phyloP scores from a whole-genome alignment of 2,113 vertebrate genomes.

The Lasiurus borealis region DNA sequence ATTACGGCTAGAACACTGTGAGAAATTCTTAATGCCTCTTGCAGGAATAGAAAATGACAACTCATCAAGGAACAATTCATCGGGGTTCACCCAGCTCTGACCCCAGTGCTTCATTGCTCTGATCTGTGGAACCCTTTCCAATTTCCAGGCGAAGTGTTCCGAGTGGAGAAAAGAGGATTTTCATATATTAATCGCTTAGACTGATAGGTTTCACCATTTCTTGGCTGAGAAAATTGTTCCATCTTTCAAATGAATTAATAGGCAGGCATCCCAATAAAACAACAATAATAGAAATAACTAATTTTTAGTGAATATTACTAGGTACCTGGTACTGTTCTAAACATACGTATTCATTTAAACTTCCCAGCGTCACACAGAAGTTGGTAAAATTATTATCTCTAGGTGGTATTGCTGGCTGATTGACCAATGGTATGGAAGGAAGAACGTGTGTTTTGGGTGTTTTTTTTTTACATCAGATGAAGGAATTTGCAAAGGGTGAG shows the following conservation, averaged over 20 bases:
- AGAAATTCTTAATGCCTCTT: slow-evolving; percentile 77
- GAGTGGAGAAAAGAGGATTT: slow-evolving; percentile 60
- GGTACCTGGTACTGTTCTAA: not conserved
- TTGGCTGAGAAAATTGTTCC: slow-evolving; percentile 48
- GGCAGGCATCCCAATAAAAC: slow-evolving; percentile 21
- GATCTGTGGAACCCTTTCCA: slow-evolving; percentile 59
- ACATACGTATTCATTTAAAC: not conserved
- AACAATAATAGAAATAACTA: slow-evolving; percentile 15
- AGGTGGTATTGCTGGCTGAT: not conserved
- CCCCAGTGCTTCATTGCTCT: slow-evolving; percentile 54
- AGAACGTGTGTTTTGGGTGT: not conserved
- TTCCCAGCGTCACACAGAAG: not conserved
- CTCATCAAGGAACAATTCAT: slow-evolving; percentile 77
- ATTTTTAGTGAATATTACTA: not conserved
- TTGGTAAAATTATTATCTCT: not conserved
- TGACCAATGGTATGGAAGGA: not conserved
- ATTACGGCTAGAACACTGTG: slow-evolving; percentile 65
- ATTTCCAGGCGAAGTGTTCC: slow-evolving; percentile 60
- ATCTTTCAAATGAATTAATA: slow-evolving; percentile 59
- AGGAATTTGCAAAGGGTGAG: not conserved
- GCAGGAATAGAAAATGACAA: slow-evolving; percentile 79
- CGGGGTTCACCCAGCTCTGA: slow-evolving; percentile 67
- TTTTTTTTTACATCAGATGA: not conserved
- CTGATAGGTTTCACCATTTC: slow-evolving; percentile 51
- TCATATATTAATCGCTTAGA: slow-evolving; percentile 55